A percentile compares a stretch with the other conserved stretches of the same genome.
Evolutionary conservation across 2,113 vertebrate species (phyloP).

Genomic region (Perca schrenkii): DNA sequence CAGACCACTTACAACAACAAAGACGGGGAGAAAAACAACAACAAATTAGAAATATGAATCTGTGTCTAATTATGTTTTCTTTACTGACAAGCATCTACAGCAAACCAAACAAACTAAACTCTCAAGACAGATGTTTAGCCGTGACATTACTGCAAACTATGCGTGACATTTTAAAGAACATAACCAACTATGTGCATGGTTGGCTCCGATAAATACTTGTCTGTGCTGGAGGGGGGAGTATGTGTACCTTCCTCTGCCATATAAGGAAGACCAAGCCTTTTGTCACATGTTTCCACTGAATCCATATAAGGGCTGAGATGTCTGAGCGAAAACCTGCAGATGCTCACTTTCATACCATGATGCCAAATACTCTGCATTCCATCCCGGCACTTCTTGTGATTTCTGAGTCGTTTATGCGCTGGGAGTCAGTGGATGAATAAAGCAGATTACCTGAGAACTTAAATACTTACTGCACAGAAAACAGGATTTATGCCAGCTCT

Average conservation of each 20-base stretch:
- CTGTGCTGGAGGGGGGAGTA: conserved; percentile 10
- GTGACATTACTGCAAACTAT: conserved; percentile 24
- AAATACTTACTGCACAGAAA: conserved; percentile 95
- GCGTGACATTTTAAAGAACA: conserved; percentile 26
- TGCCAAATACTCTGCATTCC: conserved; percentile 75
- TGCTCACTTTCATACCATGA: conserved; percentile 34
- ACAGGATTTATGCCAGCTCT: conserved; percentile 95
- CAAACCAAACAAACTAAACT: neutral
- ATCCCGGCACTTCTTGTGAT: conserved; percentile 10
- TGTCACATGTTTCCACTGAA: conserved; percentile 61
- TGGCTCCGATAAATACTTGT: conserved; percentile 39
- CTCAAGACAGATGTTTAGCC: neutral
- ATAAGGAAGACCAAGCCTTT: conserved; percentile 63
- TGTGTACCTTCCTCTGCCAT: conserved; percentile 66
- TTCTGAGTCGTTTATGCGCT: neutral
- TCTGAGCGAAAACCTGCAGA: conserved; percentile 57
- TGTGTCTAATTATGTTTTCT: too few relatives aligned
- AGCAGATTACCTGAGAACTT: conserved; percentile 43
- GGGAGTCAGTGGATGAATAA: conserved; percentile 1
- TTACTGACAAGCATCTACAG: neutral
- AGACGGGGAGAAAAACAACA: neutral
- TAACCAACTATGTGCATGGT: neutral
- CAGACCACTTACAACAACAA: conserved; percentile 88
- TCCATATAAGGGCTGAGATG: conserved; percentile 76
- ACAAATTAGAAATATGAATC: neutral